Evolutionary conservation across 2,113 vertebrate species (phyloP).

Genomic region (Fregata magnificens): DNA sequence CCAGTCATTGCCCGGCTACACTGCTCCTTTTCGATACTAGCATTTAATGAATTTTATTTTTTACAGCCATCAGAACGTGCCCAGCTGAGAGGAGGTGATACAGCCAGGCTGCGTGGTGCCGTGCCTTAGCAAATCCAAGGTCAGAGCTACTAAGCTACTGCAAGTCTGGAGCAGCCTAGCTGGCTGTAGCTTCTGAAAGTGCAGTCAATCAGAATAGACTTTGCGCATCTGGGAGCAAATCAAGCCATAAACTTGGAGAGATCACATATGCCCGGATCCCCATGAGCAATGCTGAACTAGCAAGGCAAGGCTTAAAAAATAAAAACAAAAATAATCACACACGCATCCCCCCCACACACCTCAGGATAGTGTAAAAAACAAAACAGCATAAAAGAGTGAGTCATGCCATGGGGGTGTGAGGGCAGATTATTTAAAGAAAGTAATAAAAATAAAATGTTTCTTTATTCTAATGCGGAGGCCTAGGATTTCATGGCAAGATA

Average conservation of each 20-base stretch:
- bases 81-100: background rate
- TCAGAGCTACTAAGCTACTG: background rate
- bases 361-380: background rate
- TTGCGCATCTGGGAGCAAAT: background rate
- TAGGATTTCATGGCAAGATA: background rate
- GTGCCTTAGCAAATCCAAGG: background rate
- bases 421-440: background rate
- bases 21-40: background rate
- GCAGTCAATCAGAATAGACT: background rate
- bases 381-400: background rate
- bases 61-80: background rate
- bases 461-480: background rate
- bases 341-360: background rate
- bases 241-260: background rate
- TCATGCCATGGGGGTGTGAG: rapidly evolving
- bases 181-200: background rate
- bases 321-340: background rate
- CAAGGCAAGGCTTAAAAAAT: background rate
- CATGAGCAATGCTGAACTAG: background rate
- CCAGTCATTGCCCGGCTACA: background rate
- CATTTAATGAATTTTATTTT: background rate
- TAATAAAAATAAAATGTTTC: background rate
- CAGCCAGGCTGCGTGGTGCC: background rate
- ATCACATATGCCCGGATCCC: background rate
- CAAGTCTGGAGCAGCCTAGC: background rate